phyloP scores from a whole-genome alignment of 1,140 invertebrate genomes.

The Adoxophyes honmai region DNA sequence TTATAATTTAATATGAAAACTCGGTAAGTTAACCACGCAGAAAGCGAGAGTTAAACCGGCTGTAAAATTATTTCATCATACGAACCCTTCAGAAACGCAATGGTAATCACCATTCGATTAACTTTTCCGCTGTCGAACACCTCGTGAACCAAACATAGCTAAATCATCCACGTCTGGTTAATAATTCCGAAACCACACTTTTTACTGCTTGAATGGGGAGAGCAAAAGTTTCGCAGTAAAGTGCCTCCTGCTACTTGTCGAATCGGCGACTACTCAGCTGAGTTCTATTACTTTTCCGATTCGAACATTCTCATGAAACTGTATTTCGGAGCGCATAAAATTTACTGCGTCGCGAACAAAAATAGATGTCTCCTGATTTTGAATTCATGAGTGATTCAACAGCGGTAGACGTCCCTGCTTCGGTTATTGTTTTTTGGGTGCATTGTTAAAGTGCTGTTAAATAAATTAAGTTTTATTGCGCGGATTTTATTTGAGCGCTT shows the following conservation, averaged over 20 bases:
- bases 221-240: slow-evolving; percentile 8
- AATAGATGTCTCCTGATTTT: slow-evolving; percentile 22
- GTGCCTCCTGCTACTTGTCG: slow-evolving; percentile 11
- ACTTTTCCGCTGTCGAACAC: not conserved
- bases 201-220: not conserved
- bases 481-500: not conserved
- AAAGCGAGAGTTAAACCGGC: no score
- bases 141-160: not conserved
- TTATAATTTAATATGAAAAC: no score
- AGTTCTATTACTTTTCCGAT: slow-evolving; percentile 15
- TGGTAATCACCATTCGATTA: not conserved
- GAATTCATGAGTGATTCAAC: not conserved
- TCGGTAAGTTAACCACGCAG: no score
- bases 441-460: not conserved
- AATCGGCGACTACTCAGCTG: slow-evolving; percentile 13
- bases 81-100: no score
- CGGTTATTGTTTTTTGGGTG: slow-evolving; percentile 9
- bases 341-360: slow-evolving; percentile 25
- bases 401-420: not conserved
- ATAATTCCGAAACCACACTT: slow-evolving; percentile 7
- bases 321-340: slow-evolving; percentile 21
- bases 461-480: slow-evolving; percentile 11
- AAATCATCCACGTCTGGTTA: slow-evolving; percentile 13
- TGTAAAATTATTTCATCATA: no score
- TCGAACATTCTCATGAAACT: slow-evolving; percentile 14